Evolutionary conservation across 2,113 vertebrate genomes (phyloP), one percentile per base, ranked within the genome.

Genomic region (Podocnemis expansa): DNA sequence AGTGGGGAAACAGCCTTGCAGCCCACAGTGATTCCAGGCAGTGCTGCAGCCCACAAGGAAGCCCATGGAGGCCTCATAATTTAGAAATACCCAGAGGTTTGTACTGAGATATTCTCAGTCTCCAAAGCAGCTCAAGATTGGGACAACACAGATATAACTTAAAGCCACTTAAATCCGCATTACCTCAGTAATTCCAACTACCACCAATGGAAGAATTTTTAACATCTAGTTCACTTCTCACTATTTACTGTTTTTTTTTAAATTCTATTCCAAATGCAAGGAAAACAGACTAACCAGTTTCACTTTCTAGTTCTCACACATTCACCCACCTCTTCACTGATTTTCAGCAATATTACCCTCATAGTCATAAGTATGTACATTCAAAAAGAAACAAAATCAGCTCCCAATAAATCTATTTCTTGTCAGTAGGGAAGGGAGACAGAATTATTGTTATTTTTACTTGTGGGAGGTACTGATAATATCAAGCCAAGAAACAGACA

Each of bases 381-480:
- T 75, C 43, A 56, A 84, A 78, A 29, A 27, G 70, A 82, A 91
- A 51, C 4, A 75, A 78, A 2, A 11, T 38, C 43, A 43, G 75
- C 24, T 31, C 43, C 10, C 17, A 58, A 76, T 82, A 90, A 45
- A 45, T 51, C 38, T 0, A 0, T 34, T 88, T 51, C 90, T 29
- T 14, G 73, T 76, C 73, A 45, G 12, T 25, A 43, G 25, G 43
- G 41, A 5, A 38, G 54, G 8, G 94, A 86, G 91, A 47, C 13
- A 6, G 78, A 51, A 79, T 51, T 34, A 45, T 45, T 10, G 43
- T 0, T 22, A 54, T 22, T 5, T 47, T 6, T 78, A 38, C 58
- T 41, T 45, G 2, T 0, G 1, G 38, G 55, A 47, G 1, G 29
- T 86, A 4, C 16, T 0, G 1, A 1, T 63, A 4, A 45, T 88